Evolutionary conservation across 2,113 vertebrate genomes (phyloP).

Genomic region (Haemorhous mexicanus): DNA sequence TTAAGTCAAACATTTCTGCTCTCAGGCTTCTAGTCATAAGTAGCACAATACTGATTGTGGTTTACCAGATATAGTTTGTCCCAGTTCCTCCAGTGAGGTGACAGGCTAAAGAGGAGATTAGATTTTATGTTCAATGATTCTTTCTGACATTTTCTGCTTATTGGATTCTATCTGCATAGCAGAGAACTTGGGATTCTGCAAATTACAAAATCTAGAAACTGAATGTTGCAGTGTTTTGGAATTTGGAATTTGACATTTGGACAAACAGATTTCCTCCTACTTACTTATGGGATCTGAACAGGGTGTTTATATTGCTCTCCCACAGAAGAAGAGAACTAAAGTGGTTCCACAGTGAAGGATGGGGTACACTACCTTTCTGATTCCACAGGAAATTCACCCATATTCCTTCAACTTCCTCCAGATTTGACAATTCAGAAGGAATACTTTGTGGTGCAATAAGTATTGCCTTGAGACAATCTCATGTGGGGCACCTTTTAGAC

Average conservation of each 20-base stretch:
- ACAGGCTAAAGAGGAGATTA: background rate
- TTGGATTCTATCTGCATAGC: background rate
- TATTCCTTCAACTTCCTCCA: background rate
- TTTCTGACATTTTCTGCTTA: background rate
- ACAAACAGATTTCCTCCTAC: background rate
- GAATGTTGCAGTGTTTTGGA: background rate
- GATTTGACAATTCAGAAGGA: background rate
- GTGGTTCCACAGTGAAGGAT: background rate
- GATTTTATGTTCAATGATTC: background rate
- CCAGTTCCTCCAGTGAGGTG: background rate
- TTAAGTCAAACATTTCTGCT: background rate
- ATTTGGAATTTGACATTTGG: background rate
- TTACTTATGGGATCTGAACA: background rate
- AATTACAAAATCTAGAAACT: background rate
- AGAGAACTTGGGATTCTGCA: background rate
- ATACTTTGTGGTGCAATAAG: background rate
- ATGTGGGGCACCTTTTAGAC: background rate
- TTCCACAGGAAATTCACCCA: background rate
- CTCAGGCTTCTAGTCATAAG: background rate
- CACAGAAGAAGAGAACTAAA: background rate
- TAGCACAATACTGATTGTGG: background rate
- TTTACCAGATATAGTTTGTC: background rate
- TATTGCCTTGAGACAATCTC: background rate
- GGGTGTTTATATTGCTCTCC: background rate
- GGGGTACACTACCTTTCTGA: background rate